Conservation (phyloP, 2,888 invertebrate genomes). For the Leptopilina myrica region DNA sequence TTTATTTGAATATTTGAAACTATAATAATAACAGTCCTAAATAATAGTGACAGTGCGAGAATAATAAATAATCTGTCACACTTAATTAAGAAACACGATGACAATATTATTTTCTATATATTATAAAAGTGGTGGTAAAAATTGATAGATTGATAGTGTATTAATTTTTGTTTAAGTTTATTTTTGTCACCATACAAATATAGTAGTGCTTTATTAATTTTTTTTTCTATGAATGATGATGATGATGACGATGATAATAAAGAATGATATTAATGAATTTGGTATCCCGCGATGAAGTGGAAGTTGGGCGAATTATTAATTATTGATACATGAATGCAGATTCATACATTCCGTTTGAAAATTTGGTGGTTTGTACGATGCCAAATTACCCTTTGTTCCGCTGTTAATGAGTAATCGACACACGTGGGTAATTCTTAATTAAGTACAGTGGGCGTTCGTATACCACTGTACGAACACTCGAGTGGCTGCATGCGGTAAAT, state of each 20-base stretch:
- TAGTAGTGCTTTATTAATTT: too few species aligned
- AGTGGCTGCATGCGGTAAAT: constrained; percentile 51
- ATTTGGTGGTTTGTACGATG: constrained; percentile 23
- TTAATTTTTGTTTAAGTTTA: too few species aligned
- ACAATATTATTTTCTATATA: too few species aligned
- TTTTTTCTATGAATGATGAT: too few species aligned
- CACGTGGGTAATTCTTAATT: constrained; percentile 63
- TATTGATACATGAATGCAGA: constrained; percentile 32
- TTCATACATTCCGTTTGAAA: constrained; percentile 18
- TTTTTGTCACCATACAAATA: too few species aligned
- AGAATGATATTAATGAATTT: background rate
- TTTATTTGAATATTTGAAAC: too few species aligned
- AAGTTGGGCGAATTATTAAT: constrained; percentile 11
- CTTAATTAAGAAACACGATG: too few species aligned
- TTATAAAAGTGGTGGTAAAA: too few species aligned
- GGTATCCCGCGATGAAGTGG: background rate
- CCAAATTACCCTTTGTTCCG: constrained; percentile 58
- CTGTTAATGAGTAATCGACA: constrained; percentile 62
- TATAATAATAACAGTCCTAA: too few species aligned
- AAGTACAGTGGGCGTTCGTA: constrained; percentile 52
- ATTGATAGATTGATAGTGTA: too few species aligned
- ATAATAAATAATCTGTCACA: too few species aligned
- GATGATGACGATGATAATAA: background rate
- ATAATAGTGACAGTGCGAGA: too few species aligned
- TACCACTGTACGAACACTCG: constrained; percentile 47